Conservation (phyloP, 2,888 invertebrate species). For the Platycheirus rosarum region DNA sequence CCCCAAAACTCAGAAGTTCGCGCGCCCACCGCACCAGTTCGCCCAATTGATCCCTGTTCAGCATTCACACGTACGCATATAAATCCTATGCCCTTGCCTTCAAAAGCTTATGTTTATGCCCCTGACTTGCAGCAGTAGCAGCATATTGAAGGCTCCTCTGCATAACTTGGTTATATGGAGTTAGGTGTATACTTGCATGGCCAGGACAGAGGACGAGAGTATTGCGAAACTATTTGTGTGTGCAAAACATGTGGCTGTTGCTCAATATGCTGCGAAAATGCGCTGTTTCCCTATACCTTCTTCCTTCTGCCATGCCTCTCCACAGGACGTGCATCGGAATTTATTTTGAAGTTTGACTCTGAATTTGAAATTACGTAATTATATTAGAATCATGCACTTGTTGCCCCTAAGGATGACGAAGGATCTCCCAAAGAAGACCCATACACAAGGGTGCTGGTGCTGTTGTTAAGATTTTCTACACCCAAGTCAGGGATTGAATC, state of each 20-base stretch:
- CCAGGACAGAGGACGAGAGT: not conserved
- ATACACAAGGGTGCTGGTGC: conserved; percentile 21
- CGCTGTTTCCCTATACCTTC: conserved; percentile 17
- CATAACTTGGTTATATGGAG: conserved; percentile 43
- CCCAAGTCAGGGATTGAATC: conserved; percentile 27
- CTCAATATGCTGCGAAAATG: conserved; percentile 67
- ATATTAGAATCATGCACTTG: conserved; percentile 69
- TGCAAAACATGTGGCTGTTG: conserved; percentile 66
- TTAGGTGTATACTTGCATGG: not conserved
- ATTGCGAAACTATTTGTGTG: conserved; percentile 54
- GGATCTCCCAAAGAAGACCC: conserved; percentile 10
- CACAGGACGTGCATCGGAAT: conserved; percentile 60
- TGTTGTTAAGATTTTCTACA: conserved; percentile 13
- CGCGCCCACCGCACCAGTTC: not conserved
- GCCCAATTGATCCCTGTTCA: conserved; percentile 28
- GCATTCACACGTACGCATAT: conserved; percentile 68
- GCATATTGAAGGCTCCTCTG: conserved; percentile 54
- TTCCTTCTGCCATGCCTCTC: conserved; percentile 9
- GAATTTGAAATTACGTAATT: conserved; percentile 72
- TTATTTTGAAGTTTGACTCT: conserved; percentile 69
- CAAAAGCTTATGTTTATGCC: conserved; percentile 67
- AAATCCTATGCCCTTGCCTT: conserved; percentile 61
- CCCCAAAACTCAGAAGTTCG: too few relatives aligned
- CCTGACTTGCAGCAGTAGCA: conserved; percentile 41
- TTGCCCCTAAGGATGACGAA: conserved; percentile 53